Evolutionary conservation across 2,113 vertebrate genomes (phyloP).

Genomic region (Nycticorax nycticorax): DNA sequence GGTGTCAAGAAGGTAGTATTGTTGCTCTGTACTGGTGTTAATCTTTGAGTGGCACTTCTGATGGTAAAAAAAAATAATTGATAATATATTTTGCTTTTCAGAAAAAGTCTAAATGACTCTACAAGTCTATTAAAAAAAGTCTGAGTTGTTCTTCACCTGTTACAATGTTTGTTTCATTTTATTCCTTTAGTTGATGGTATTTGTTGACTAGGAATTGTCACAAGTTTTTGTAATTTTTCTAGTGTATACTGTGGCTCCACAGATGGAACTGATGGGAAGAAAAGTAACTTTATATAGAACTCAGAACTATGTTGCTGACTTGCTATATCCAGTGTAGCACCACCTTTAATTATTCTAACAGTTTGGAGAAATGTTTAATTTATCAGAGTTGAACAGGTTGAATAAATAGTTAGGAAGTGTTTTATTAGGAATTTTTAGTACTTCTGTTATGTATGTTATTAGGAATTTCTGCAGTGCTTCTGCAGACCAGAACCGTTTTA

Average conservation of each 20-base stretch:
- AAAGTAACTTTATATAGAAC: background rate
- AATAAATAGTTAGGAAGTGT: background rate
- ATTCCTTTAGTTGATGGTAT: background rate
- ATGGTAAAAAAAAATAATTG: background rate
- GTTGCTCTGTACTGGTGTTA: background rate
- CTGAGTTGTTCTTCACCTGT: background rate
- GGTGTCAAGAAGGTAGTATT: background rate
- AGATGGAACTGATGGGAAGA: background rate
- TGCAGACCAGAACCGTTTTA: background rate
- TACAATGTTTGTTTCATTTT: background rate
- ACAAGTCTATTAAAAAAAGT: background rate
- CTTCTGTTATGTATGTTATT: background rate
- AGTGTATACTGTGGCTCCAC: background rate
- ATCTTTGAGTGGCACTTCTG: background rate
- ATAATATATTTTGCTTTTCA: background rate
- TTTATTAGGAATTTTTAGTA: background rate
- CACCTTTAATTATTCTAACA: background rate
- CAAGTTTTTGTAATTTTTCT: background rate
- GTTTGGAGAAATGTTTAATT: background rate
- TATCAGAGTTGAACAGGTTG: background rate
- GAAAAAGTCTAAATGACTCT: background rate
- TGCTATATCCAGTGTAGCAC: background rate
- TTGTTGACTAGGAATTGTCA: background rate
- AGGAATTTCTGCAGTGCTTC: background rate
- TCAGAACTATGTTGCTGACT: background rate